Conservation (phyloP, 1,140 invertebrate genomes). For the Atta colombica region DNA sequence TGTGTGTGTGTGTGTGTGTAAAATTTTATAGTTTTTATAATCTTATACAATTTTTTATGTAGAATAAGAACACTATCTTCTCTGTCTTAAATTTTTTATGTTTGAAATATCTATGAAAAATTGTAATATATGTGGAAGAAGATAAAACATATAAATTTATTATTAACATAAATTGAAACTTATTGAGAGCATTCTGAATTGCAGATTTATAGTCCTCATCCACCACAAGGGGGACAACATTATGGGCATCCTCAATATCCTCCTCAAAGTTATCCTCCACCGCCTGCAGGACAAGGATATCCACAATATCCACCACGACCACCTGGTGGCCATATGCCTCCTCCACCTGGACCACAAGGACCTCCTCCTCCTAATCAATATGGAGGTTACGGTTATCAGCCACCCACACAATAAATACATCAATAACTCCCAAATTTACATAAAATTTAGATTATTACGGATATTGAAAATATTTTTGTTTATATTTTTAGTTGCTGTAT, state of each 20-base stretch:
- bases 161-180: neutral
- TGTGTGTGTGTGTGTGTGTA: too few species aligned
- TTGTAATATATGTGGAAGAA: neutral
- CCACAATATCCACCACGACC: slow-evolving; percentile 84
- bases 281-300: slow-evolving; percentile 84
- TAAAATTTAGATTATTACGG: slow-evolving; percentile 34
- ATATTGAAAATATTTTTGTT: slow-evolving; percentile 27
- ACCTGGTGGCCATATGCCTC: slow-evolving; percentile 84
- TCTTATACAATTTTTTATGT: too few species aligned
- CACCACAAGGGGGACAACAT: slow-evolving; percentile 83
- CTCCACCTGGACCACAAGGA: slow-evolving; percentile 85
- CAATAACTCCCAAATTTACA: slow-evolving; percentile 54
- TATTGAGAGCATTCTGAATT: slow-evolving; percentile 9
- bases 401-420: slow-evolving; percentile 83
- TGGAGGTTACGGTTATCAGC: slow-evolving; percentile 86
- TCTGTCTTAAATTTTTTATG: too few species aligned
- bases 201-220: slow-evolving; percentile 83
- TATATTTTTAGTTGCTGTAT: neutral
- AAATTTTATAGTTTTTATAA: too few species aligned
- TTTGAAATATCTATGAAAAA: too few species aligned
- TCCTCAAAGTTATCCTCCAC: slow-evolving; percentile 85
- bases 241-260: slow-evolving; percentile 86
- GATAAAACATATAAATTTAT: slow-evolving; percentile 19
- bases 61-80: too few species aligned
- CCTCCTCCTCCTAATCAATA: slow-evolving; percentile 86